A percentile compares a stretch with the other conserved stretches of the same genome.
phyloP scores from a whole-genome alignment of 1,140 invertebrate species.

The Popillia japonica region DNA sequence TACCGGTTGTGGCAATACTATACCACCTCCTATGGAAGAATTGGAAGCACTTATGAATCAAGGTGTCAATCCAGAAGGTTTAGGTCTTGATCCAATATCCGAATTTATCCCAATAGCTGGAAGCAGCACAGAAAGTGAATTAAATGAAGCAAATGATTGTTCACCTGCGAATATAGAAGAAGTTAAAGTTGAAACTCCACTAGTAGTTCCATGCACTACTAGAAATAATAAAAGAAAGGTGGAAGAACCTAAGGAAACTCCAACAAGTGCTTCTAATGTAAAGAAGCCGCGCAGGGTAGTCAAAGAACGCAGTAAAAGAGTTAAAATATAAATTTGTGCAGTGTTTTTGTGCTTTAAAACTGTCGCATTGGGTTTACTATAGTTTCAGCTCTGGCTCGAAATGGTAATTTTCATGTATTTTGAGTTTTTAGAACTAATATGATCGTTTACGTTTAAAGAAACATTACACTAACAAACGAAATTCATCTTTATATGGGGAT shows the following conservation, averaged over 20 bases:
- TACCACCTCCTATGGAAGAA: conserved; percentile 66
- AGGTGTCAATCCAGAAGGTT: conserved; percentile 66
- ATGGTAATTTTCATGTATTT: conserved; percentile 35
- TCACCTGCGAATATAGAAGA: conserved; percentile 30
- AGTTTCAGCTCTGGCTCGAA: conserved; percentile 29
- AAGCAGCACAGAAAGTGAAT: conserved; percentile 35
- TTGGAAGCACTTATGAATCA: conserved; percentile 69
- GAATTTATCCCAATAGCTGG: conserved; percentile 62
- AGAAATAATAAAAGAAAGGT: conserved; percentile 45
- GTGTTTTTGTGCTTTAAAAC: conserved; percentile 33
- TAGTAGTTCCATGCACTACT: conserved; percentile 22
- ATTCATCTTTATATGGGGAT: neutral
- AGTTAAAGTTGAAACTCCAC: conserved; percentile 18
- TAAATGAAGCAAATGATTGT: conserved; percentile 8
- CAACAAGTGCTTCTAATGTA: conserved; percentile 35
- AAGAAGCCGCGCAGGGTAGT: conserved; percentile 46
- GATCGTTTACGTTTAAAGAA: conserved; percentile 1
- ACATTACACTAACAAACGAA: conserved; percentile 17
- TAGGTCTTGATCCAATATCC: conserved; percentile 53
- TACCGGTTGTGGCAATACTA: conserved; percentile 67
- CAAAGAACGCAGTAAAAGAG: conserved; percentile 47
- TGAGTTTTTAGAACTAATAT: conserved; percentile 28
- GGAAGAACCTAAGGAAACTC: conserved; percentile 40
- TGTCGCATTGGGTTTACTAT: conserved; percentile 20
- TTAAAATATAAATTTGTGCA: conserved; percentile 45